These are phyloP conservation scores for Ornithorhynchus anatinus DNA, from an alignment of 2,113 vertebrate species.

Conservation along the genomic window DNA sequence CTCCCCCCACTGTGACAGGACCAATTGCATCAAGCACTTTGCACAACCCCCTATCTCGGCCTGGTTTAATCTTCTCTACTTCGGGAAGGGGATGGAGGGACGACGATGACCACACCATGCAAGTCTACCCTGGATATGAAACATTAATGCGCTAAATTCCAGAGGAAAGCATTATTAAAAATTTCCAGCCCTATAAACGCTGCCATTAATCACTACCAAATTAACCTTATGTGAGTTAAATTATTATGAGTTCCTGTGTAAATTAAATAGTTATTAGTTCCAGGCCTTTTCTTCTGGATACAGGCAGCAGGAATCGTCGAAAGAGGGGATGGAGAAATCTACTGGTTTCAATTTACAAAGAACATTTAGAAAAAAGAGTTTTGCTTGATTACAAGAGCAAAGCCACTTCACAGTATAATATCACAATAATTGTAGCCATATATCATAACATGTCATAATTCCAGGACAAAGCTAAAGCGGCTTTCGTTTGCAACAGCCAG, in stretches of 20 bases:
- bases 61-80: constrained; percentile 16
- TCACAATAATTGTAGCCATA: constrained; percentile 66
- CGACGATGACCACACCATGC: constrained; percentile 8
- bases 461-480: constrained; percentile 45
- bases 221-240: constrained; percentile 68
- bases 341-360: constrained; percentile 61
- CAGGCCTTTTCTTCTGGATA: constrained; percentile 45
- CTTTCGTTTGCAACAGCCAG: constrained; percentile 42
- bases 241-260: constrained; percentile 64
- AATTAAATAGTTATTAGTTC: constrained; percentile 75
- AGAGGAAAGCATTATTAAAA: constrained; percentile 65
- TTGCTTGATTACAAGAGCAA: constrained; percentile 68
- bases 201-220: constrained; percentile 70
- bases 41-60: constrained; percentile 16
- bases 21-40: constrained; percentile 37
- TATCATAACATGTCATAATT: constrained; percentile 65
- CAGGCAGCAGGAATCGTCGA: constrained; percentile 9
- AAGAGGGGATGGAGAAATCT: constrained; percentile 7
- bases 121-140: constrained; percentile 23
- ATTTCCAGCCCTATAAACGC: constrained; percentile 57
- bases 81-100: background rate
- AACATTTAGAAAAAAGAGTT: constrained; percentile 39
- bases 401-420: constrained; percentile 63
- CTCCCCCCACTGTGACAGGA: constrained; percentile 5
- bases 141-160: constrained; percentile 44